Evolutionary conservation across 2,888 invertebrate genomes (phyloP), one percentile per base, ranked within the genome.

Genomic region (Trypoxylon attenuatum): DNA sequence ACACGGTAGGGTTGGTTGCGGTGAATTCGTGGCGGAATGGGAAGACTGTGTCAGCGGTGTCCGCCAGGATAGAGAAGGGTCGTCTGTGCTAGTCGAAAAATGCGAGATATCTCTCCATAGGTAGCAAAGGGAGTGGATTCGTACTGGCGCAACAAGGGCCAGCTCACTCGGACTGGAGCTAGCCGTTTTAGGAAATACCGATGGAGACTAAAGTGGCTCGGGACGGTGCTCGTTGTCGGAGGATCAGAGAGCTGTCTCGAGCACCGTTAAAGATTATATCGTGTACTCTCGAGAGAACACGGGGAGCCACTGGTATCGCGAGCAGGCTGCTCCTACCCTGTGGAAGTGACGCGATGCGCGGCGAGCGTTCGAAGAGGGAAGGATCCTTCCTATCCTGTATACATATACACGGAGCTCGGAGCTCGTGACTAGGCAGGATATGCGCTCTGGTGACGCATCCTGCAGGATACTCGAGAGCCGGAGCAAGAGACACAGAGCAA

Each of bases 361-460:
- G n/a, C n/a, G n/a, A n/a, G n/a, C n/a, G n/a, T n/a, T n/a, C n/a
- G n/a, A n/a, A n/a, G n/a, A n/a, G n/a, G 33, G 33, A 33, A 33
- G n/a, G 33, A 10, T 10, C 33, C 33, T 13, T n/a, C 4, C 6
- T 27, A 6, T 4, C 27, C 27, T 4, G 8, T 1, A 1, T 27
- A 6, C 5, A 2, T 2, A 2, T 27, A 5, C 13, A 10, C 33
- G 33, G 33, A 33, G 54, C 53, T 39, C 25, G 33, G n/a, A 15
- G 19, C 39, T 41, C 41, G 38, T 18, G 47, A 61, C 39, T 47
- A 18, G 58, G 27, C 42, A 43, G 62, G 53, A 65, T 69, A 71
- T 63, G 57, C 65, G 60, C 55, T 50, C 21, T 21, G 55, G 58
- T 70, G 67, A 72, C 65, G 67, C 67, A 65, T 75, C 60, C 74